Percentiles rank a stretch among this genome's conserved stretches.
These are phyloP conservation scores for Amphipoea lucens DNA, from an alignment of 2,888 invertebrate genomes.

Conservation along the genomic window DNA sequence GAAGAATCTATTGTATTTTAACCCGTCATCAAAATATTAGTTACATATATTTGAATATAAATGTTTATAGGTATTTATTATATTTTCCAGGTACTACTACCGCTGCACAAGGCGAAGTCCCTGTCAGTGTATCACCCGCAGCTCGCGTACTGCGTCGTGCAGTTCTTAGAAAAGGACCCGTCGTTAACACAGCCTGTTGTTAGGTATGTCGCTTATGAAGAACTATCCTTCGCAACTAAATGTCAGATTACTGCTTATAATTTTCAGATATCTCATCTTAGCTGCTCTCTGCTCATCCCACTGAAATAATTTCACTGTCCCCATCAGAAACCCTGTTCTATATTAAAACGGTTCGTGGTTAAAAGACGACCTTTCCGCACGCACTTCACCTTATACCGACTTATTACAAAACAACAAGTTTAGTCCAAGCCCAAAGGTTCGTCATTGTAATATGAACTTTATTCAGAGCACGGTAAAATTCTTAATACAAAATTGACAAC, in stretches of 20 bases:
- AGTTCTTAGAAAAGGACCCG: constrained; percentile 99
- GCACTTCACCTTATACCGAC: not conserved
- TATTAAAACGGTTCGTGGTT: not conserved
- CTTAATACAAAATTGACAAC: not conserved
- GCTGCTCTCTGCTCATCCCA: not conserved
- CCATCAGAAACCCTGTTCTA: not conserved
- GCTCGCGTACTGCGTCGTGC: constrained; percentile 99
- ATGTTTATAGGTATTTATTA: not conserved
- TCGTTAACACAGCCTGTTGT: constrained; percentile 98
- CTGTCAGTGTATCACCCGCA: constrained; percentile 99
- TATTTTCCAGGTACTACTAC: constrained; percentile 93
- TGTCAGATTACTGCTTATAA: not conserved
- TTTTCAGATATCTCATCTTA: not conserved
- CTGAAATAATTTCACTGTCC: not conserved
- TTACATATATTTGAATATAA: not conserved
- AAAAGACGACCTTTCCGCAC: not conserved
- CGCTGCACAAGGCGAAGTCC: constrained; percentile 98
- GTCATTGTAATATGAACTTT: not conserved
- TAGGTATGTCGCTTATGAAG: constrained; percentile 82
- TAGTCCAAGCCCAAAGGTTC: not conserved
- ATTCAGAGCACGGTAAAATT: not conserved
- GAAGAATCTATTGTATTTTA: not conserved
- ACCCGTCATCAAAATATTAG: not conserved
- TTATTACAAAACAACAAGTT: not conserved
- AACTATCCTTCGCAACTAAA: not conserved